phyloP scores from a whole-genome alignment of 2,797 vertebrate genomes.

The Sebastes variabilis region DNA sequence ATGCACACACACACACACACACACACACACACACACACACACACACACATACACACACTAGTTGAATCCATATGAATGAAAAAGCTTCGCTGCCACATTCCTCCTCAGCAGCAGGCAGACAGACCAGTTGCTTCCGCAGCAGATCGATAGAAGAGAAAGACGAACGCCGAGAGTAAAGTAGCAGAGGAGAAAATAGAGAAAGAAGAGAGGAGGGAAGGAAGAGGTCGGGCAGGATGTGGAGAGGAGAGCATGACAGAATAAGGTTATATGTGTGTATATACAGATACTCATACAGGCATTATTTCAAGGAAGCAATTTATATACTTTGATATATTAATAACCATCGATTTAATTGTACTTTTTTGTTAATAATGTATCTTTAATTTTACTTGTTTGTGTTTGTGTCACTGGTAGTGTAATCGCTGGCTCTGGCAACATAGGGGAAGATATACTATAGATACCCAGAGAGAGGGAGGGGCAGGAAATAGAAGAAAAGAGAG shows the following conservation, averaged over 20 bases:
- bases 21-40: constrained; percentile 25
- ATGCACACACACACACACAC: constrained; percentile 8
- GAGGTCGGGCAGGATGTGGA: constrained; percentile 7
- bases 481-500: neutral
- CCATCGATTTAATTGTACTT: neutral
- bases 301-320: neutral
- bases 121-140: constrained; percentile 44
- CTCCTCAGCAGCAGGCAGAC: constrained; percentile 32
- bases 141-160: constrained; percentile 54
- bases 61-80: constrained; percentile 45
- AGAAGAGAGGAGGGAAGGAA: neutral
- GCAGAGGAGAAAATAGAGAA: neutral
- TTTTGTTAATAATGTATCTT: neutral
- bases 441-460: neutral
- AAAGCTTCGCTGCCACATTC: constrained; percentile 31
- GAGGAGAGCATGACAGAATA: neutral
- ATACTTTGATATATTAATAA: neutral
- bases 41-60: constrained; percentile 26
- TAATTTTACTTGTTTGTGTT: neutral
- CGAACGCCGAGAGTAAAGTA: constrained; percentile 21
- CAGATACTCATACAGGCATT: neutral
- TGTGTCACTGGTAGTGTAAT: neutral
- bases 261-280: neutral
- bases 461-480: too few relatives aligned
- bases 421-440: neutral